Base-by-base conservation (phyloP, 2,888 invertebrate genomes). In the Malachius bipustulatus region DNA sequence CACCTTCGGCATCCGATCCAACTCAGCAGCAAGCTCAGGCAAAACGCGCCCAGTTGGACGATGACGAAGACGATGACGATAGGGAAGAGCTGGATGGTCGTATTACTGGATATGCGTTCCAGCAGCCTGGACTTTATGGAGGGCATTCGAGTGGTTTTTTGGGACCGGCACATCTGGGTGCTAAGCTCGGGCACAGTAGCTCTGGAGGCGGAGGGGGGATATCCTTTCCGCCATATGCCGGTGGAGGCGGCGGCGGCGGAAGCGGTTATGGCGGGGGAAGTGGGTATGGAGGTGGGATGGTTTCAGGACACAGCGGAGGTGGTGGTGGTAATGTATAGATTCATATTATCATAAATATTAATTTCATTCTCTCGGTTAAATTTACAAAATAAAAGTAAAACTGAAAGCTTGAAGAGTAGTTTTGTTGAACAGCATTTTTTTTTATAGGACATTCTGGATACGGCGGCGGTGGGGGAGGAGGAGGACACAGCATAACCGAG, bases 51-150 rank as follows among this genome's bases (percentile, higher is more conserved):
- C n/a, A n/a, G n/a, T 48, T 45, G 13, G 52, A 60, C 12, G 57
- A 58, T 1, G 55, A 60, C 10, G 69, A 56, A 27, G 55, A 55
- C n/a, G 57, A 57, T 24, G 51, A 50, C 4, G 48, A 51, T 2
- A 51, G 61, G 24, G 64, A 75, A 39, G 73, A 75, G 2, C 75
- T 71, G 40, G 78, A 77, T 47, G 70, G 68, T 1, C 75, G 76
- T 35, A 67, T 70, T 2, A 65, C 71, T 0, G 72, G 71, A 2
- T 75, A 61, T 44, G 64, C 63, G 2, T 40, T 45, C 8, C 54
- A 55, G 37, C 29, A 50, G 14, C 51, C 53, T 11, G 48, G 55
- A 16, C 47, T 47, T 37, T 50, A 41, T 12, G 39, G 41, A 13
- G 40, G 40, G 12, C n/a, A 13, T 12, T 24, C 9, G n/a, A 13